Evolutionary conservation across 2,797 vertebrate genomes (phyloP).

Genomic region (Merluccius polli): DNA sequence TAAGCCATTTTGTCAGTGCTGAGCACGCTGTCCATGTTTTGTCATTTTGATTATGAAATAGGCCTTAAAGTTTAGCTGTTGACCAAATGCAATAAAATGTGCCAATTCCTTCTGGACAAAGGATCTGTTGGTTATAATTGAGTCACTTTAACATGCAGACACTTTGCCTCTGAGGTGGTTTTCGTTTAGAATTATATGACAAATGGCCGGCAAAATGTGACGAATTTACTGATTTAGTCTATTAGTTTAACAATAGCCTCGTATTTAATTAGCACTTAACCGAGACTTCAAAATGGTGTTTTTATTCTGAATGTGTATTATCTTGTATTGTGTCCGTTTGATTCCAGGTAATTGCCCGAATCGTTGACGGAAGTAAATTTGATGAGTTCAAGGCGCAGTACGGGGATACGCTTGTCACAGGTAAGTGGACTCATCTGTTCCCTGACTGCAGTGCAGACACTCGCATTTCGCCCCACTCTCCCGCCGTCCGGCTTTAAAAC

Average conservation of each 20-base stretch:
- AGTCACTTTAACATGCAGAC: neutral
- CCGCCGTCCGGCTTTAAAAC: neutral
- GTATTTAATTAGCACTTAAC: neutral
- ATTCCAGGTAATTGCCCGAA: slow-evolving; percentile 90
- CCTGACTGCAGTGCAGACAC: neutral
- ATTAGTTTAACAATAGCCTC: neutral
- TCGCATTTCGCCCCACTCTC: neutral
- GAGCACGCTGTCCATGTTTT: no score
- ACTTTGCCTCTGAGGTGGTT: neutral
- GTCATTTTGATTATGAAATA: no score
- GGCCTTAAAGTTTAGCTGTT: neutral
- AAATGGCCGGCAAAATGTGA: neutral
- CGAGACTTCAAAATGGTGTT: neutral
- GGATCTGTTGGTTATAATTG: neutral
- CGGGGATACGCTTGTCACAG: slow-evolving; percentile 95
- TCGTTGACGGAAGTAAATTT: slow-evolving; percentile 98
- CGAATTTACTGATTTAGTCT: no score
- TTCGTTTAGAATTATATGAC: neutral
- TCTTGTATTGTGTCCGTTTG: slow-evolving; percentile 24
- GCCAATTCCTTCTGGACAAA: neutral
- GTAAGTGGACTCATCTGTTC: slow-evolving; percentile 59
- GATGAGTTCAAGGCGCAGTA: slow-evolving; percentile 97
- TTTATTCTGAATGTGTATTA: slow-evolving; percentile 10
- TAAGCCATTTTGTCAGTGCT: neutral
- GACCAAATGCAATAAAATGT: neutral